These are phyloP conservation scores for Chlorodrepanis virens DNA, from an alignment of 2,113 vertebrate species.

Conservation along the genomic window DNA sequence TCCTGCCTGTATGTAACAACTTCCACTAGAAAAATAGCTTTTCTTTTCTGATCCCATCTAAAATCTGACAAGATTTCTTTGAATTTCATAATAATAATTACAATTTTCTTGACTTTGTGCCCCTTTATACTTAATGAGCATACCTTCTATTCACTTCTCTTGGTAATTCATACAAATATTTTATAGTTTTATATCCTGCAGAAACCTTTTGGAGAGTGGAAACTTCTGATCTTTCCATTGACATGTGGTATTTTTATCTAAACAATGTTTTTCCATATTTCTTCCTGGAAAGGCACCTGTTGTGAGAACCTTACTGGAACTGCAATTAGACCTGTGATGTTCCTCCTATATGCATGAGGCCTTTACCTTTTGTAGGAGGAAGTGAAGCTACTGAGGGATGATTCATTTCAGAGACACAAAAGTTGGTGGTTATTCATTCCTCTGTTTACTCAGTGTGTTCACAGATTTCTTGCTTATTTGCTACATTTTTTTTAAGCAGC, in stretches of 20 bases:
- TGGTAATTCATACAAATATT: neutral
- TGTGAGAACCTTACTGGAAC: neutral
- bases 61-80: neutral
- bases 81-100: neutral
- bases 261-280: neutral
- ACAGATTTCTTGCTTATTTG: neutral
- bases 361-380: neutral
- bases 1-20: neutral
- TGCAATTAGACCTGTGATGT: neutral
- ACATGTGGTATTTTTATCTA: neutral
- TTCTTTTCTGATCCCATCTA: neutral
- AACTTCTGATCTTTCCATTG: neutral
- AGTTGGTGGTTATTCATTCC: neutral
- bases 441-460: neutral
- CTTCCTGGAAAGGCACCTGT: neutral
- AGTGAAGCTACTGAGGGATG: neutral
- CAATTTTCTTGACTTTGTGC: neutral
- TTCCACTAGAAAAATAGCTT: neutral
- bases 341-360: neutral
- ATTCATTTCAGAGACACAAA: neutral
- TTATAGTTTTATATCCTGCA: neutral
- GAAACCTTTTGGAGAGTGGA: neutral
- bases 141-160: neutral
- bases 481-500: neutral
- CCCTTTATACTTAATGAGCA: neutral